phyloP scores from a whole-genome alignment of 2,113 vertebrate genomes.

The Columba livia region DNA sequence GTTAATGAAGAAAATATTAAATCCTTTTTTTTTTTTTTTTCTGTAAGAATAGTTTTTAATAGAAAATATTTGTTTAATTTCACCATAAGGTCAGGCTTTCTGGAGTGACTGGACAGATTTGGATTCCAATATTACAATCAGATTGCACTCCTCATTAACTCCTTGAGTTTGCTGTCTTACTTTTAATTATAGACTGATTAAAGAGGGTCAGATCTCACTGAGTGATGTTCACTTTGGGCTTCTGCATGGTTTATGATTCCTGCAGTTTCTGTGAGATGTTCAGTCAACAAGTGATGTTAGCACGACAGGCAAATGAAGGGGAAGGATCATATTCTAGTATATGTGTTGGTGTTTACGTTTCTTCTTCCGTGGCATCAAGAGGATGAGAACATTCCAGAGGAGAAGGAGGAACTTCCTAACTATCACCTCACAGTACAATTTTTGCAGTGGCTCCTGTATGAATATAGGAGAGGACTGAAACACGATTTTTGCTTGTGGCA shows the following conservation, averaged over 20 bases:
- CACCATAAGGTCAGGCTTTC: not conserved
- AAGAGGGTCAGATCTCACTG: not conserved
- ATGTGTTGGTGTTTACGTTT: not conserved
- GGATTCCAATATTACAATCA: not conserved
- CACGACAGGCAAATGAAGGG: not conserved
- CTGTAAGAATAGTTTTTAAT: not conserved
- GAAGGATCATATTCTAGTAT: not conserved
- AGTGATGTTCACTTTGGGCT: not conserved
- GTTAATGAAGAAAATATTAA: not conserved
- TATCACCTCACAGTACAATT: not conserved
- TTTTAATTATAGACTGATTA: not conserved
- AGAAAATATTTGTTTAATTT: not conserved
- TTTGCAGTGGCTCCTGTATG: not conserved
- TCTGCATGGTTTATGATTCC: not conserved
- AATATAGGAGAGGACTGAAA: not conserved
- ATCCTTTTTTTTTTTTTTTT: not conserved
- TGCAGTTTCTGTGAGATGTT: not conserved
- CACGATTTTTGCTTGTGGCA: not conserved
- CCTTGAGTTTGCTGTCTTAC: not conserved
- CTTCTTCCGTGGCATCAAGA: not conserved
- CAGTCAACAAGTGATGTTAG: not conserved
- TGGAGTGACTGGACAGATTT: not conserved
- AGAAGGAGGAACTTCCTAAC: not conserved
- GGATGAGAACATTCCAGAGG: not conserved
- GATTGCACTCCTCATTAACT: not conserved